Base-by-base conservation (phyloP, 1,140 invertebrate genomes). In the Delia radicum region DNA sequence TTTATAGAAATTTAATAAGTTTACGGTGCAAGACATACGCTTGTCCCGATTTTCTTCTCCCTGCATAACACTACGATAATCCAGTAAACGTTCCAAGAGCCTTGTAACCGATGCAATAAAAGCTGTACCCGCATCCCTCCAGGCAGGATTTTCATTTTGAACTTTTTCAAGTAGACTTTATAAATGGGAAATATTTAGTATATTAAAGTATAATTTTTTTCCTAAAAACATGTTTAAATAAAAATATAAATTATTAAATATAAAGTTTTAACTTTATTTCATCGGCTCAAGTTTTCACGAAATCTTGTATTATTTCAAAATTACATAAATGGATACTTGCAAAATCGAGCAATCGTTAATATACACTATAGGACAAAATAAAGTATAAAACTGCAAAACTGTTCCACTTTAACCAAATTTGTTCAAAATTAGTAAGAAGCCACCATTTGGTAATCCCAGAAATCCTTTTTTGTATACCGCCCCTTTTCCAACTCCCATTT, bases 1-100 rank as follows among this genome's bases (percentile, higher is more conserved):
- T 86, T 98, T 96, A 88, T 98, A 99, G 85, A 98, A 99, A 82
- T 98, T 97, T 86, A 99, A 88, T 76, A 99, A 88, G 88, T 98
- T 98, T 61, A 98, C 96, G 2, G 96, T 99, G 85, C 97, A 98
- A 3, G 95, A 96, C 96, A 99, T 98, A 48, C 96, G 89, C 86
- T 97, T 97, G 81, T 97, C 95, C 26, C 94, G 88, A 86, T 97
- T 96, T 81, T 97, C 95, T 83, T 96, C 94, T 1, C 94, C 94
- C 81, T 96, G 94, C 86, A 96, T 95, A 4, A 97, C 95, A 81
- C 93, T 95, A 71, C 95, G 91, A 86, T 98, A 98, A 88, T 98
- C 96, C 13, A 98, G 87, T 33, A 98, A 88, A 72, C 95, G 88
- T 87, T 98, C 96, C 74, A 98, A 85, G 27, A 98, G 88, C 33